These are phyloP conservation scores for Pogonophryne albipinna DNA, from an alignment of 2,797 vertebrate genomes.

Conservation along the genomic window DNA sequence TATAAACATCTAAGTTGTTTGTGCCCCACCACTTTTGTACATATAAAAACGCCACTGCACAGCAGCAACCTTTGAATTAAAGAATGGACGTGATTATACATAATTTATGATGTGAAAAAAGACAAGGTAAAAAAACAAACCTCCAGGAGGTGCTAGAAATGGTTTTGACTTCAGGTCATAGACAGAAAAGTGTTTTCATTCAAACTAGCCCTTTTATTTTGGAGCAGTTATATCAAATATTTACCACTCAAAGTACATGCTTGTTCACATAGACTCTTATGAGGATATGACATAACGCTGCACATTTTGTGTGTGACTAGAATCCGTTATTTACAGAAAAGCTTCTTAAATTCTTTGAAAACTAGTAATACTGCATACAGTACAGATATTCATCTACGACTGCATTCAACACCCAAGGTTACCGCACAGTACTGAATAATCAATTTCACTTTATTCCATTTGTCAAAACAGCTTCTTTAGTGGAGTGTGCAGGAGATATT, in stretches of 20 bases:
- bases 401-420: slow-evolving; percentile 45
- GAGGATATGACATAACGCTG: background rate
- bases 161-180: background rate
- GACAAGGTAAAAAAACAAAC: background rate
- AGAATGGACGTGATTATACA: background rate
- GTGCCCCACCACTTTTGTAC: no score
- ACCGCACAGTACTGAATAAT: slow-evolving; percentile 24
- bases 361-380: background rate
- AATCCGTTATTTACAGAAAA: background rate
- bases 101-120: background rate
- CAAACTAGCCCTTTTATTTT: slow-evolving; percentile 1
- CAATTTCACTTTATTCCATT: slow-evolving; percentile 46
- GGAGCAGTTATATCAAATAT: background rate
- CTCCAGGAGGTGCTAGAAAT: background rate
- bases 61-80: slow-evolving; percentile 2
- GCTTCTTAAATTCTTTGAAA: background rate
- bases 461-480: slow-evolving; percentile 46
- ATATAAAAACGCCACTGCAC: no score
- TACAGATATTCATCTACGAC: slow-evolving; percentile 23
- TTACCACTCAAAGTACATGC: background rate
- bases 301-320: slow-evolving; percentile 3
- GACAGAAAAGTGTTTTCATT: background rate
- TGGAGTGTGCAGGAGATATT: slow-evolving; percentile 37
- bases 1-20: no score
- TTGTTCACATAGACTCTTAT: background rate